A percentile compares a stretch with the other conserved stretches of the same genome.
These are phyloP conservation scores for Acromyrmex heyeri DNA, from an alignment of 1,140 invertebrate genomes.

Conservation along the genomic window DNA sequence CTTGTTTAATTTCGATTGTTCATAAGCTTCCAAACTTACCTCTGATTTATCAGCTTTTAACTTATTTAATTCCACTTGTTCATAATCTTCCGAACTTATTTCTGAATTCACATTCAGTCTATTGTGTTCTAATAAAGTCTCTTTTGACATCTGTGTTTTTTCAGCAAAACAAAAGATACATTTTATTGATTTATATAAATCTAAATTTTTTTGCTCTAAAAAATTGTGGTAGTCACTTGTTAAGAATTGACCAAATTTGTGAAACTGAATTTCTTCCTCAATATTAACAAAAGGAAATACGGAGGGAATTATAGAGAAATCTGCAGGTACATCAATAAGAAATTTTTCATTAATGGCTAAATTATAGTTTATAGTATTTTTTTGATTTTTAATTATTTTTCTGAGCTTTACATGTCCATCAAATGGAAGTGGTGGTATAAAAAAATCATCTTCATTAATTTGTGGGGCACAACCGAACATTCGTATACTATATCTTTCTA, in stretches of 20 bases:
- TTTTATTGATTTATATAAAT: neutral
- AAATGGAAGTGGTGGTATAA: constrained; percentile 79
- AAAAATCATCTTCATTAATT: constrained; percentile 51
- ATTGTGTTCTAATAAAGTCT: neutral
- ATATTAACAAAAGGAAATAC: constrained; percentile 42
- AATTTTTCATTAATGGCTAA: constrained; percentile 35
- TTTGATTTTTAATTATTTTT: neutral
- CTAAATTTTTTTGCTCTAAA: neutral
- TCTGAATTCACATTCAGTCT: no score
- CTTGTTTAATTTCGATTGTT: neutral
- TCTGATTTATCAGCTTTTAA: neutral
- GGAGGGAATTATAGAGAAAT: constrained; percentile 56
- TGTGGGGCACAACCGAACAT: constrained; percentile 79
- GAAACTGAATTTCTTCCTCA: constrained; percentile 68
- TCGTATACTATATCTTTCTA: constrained; percentile 68
- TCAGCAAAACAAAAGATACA: neutral
- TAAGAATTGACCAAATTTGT: constrained; percentile 68
- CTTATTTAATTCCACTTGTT: neutral
- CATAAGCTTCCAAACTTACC: neutral
- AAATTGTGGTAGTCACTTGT: neutral
- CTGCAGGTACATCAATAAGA: constrained; percentile 35
- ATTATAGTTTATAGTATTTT: constrained; percentile 68
- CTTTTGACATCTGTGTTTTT: no score
- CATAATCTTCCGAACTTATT: neutral
- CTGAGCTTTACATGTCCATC: constrained; percentile 20